Conservation (phyloP, 2,113 vertebrate species). For the Pedionomus torquatus region DNA sequence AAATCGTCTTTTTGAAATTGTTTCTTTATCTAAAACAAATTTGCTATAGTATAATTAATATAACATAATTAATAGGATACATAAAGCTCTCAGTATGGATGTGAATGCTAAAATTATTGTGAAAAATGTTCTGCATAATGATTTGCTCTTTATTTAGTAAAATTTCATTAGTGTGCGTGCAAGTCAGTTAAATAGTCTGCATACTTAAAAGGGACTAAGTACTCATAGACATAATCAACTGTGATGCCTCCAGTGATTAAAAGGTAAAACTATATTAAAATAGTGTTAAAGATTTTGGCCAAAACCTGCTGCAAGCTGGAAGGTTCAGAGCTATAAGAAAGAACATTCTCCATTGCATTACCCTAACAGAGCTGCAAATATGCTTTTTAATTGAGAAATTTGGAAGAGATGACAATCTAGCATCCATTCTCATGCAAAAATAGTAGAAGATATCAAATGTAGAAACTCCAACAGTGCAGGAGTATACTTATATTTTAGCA, state of each 20-base stretch:
- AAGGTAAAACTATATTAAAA: constrained; percentile 1
- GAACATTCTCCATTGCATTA: neutral
- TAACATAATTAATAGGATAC: constrained; percentile 34
- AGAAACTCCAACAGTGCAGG: neutral
- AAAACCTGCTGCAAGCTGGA: neutral
- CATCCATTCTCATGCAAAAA: neutral
- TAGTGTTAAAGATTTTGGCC: neutral
- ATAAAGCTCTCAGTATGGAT: constrained; percentile 6
- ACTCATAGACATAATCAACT: constrained; percentile 30
- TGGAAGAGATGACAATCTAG: neutral
- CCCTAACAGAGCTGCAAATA: neutral
- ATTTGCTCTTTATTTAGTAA: constrained; percentile 54
- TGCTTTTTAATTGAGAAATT: neutral
- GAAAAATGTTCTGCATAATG: constrained; percentile 16
- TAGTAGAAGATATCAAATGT: neutral
- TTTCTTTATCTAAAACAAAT: constrained; percentile 15
- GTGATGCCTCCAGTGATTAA: constrained; percentile 1
- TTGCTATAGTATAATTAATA: constrained; percentile 33
- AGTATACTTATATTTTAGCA: neutral
- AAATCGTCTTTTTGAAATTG: neutral
- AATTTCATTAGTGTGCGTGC: constrained; percentile 46
- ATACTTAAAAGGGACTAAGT: constrained; percentile 37
- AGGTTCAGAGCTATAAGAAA: neutral
- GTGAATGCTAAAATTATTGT: constrained; percentile 35
- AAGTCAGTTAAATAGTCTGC: constrained; percentile 48